Percentiles rank a stretch among this genome's conserved stretches.
phyloP scores from a whole-genome alignment of 2,113 vertebrate genomes.

The Ammodytes dubius region DNA sequence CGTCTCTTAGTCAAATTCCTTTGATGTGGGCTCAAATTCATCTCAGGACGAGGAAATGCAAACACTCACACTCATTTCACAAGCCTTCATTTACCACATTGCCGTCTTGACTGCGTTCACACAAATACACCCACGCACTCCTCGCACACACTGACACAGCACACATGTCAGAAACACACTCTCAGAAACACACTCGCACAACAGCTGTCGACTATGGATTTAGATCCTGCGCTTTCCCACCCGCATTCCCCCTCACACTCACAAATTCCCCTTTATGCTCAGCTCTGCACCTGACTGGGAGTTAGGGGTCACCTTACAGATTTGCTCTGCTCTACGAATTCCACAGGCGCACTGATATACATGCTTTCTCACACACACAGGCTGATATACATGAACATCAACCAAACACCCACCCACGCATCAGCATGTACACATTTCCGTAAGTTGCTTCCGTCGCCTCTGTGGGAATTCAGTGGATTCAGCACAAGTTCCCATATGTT shows the following conservation, averaged over 20 bases:
- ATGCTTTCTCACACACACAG: constrained; percentile 49
- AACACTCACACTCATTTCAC: constrained; percentile 60
- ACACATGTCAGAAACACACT: constrained; percentile 36
- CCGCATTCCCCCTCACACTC: constrained; percentile 68
- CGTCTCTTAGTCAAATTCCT: constrained; percentile 54
- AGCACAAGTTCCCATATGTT: constrained; percentile 65
- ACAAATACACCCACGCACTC: constrained; percentile 45
- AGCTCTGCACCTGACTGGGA: constrained; percentile 81
- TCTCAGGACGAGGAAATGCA: constrained; percentile 63
- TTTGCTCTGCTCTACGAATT: constrained; percentile 67
- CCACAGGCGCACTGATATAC: constrained; percentile 53
- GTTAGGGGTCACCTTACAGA: constrained; percentile 81
- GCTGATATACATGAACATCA: constrained; percentile 48
- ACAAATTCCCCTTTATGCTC: constrained; percentile 81
- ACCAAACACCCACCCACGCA: constrained; percentile 68
- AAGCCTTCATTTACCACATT: constrained; percentile 44
- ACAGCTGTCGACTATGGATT: constrained; percentile 83
- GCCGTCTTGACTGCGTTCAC: constrained; percentile 45
- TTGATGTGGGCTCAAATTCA: constrained; percentile 71
- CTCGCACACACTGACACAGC: constrained; percentile 52
- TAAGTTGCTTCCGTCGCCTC: constrained; percentile 62
- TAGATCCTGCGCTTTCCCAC: constrained; percentile 79
- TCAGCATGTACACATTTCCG: constrained; percentile 55
- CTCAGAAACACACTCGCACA: constrained; percentile 62
- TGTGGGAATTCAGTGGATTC: constrained; percentile 66